A percentile compares a stretch with the other conserved stretches of the same genome.
phyloP scores from a whole-genome alignment of 2,797 vertebrate species.

The Halcyon smyrnensis region DNA sequence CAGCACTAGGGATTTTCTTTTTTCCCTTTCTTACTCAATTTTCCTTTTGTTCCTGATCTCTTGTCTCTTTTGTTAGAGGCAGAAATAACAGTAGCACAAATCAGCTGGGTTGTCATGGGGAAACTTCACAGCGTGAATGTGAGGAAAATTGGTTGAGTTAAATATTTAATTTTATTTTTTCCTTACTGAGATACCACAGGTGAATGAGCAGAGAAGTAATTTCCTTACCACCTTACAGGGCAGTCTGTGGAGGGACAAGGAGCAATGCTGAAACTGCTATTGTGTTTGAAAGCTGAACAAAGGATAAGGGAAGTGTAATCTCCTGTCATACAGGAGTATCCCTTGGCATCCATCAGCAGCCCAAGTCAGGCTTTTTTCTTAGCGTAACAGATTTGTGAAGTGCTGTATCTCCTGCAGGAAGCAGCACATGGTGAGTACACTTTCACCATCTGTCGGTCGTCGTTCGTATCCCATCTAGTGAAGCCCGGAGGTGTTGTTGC shows the following conservation, averaged over 20 bases:
- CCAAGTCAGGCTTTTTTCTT: neutral
- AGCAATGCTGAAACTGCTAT: neutral
- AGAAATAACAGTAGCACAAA: neutral
- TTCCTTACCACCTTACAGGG: neutral
- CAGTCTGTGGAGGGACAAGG: neutral
- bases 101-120: neutral
- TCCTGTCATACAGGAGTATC: neutral
- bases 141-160: neutral
- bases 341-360: neutral
- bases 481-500: neutral
- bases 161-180: too few relatives aligned
- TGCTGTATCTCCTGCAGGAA: neutral
- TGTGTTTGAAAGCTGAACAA: neutral
- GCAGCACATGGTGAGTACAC: neutral
- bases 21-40: neutral
- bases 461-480: neutral
- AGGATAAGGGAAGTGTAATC: neutral
- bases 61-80: neutral
- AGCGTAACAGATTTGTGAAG: neutral
- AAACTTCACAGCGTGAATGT: neutral
- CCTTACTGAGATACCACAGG: neutral
- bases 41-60: neutral
- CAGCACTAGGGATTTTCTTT: neutral
- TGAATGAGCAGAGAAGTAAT: neutral
- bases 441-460: constrained; percentile 41